Evolutionary conservation across 2,797 vertebrate genomes (phyloP).

Genomic region (Eulemur coronatus): DNA sequence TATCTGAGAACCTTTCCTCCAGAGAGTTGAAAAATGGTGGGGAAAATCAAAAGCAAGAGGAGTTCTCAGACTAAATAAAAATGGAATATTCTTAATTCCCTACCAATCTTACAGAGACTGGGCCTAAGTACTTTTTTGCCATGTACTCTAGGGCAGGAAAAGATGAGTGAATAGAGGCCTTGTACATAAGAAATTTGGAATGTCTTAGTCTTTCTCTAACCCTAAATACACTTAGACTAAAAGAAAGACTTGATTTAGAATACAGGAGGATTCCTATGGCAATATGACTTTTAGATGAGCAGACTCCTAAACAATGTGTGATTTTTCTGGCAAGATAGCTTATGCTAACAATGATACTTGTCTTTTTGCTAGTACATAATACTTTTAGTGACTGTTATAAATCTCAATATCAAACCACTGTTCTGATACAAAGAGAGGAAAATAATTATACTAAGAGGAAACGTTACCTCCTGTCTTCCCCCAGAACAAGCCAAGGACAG

Average conservation of each 20-base stretch:
- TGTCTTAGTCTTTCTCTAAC: neutral
- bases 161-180: neutral
- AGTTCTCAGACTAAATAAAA: neutral
- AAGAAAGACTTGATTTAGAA: neutral
- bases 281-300: neutral
- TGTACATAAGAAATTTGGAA: neutral
- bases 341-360: neutral
- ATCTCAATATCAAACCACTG: neutral
- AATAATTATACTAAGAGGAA: slow-evolving; percentile 5
- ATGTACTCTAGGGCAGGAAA: neutral
- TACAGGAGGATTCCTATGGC: neutral
- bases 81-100: neutral
- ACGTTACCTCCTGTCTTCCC: slow-evolving; percentile 88
- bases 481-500: slow-evolving; percentile 90
- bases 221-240: neutral
- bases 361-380: neutral
- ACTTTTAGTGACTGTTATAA: neutral
- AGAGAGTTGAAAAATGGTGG: neutral
- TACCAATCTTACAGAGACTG: neutral
- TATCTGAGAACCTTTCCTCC: neutral
- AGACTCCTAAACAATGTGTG: neutral
- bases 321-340: neutral
- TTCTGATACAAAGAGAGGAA: neutral
- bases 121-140: neutral
- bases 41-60: neutral